Percentiles rank a stretch among this genome's conserved stretches.
These are phyloP conservation scores for Bursaphelenchus okinawaensis DNA, from an alignment of 2,888 invertebrate species.

Conservation along the genomic window DNA sequence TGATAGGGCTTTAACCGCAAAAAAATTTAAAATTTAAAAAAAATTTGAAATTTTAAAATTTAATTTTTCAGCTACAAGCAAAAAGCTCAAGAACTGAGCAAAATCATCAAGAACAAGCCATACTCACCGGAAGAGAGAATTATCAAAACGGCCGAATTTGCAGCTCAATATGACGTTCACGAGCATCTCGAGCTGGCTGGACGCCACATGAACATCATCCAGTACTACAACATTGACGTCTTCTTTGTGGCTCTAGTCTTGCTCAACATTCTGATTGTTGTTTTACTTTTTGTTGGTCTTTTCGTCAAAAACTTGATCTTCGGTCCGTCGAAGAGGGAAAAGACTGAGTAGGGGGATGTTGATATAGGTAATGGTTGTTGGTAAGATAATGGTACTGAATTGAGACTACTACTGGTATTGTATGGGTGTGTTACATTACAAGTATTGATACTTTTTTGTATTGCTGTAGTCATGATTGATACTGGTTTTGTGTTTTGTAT, in stretches of 20 bases:
- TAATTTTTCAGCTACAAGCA: conserved; percentile 10
- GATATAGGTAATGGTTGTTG: too few relatives aligned
- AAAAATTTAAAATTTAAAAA: background rate
- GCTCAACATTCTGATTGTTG: background rate
- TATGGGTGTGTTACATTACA: too few relatives aligned
- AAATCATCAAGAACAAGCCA: background rate
- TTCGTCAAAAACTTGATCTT: too few relatives aligned
- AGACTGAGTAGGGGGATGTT: too few relatives aligned
- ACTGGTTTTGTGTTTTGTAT: too few relatives aligned
- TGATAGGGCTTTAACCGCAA: background rate
- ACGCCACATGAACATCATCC: conserved; percentile 7
- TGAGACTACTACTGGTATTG: too few relatives aligned
- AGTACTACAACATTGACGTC: conserved; percentile 6
- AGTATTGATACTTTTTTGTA: too few relatives aligned
- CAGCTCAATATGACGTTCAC: conserved; percentile 4
- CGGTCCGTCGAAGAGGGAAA: too few relatives aligned
- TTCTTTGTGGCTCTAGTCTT: background rate
- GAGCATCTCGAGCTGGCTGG: conserved; percentile 8
- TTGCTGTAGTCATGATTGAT: too few relatives aligned
- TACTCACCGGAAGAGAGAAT: background rate
- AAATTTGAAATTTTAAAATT: too few relatives aligned
- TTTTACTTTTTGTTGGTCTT: too few relatives aligned
- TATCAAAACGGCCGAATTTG: conserved; percentile 11
- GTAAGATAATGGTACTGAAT: too few relatives aligned
- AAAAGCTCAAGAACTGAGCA: background rate